Evolutionary conservation across 1,140 invertebrate species (phyloP).

Genomic region (Colletes latitarsis): DNA sequence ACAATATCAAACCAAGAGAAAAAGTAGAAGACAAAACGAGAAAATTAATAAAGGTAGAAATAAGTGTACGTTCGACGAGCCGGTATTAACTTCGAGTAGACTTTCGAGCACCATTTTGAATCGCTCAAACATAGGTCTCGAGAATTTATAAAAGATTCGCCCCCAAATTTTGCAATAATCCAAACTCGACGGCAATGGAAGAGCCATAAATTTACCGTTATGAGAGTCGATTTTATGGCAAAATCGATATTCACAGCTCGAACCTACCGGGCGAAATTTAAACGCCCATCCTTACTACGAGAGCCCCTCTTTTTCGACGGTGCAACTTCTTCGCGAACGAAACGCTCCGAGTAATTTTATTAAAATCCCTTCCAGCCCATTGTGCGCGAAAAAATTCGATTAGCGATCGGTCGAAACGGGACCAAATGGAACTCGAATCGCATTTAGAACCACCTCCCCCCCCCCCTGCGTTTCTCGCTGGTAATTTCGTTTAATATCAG

Average conservation of each 20-base stretch:
- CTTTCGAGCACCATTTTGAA: too few relatives aligned
- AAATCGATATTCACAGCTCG: background rate
- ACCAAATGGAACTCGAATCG: slow-evolving; percentile 36
- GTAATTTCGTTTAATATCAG: slow-evolving; percentile 51
- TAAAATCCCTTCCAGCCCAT: slow-evolving; percentile 38
- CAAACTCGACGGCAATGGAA: background rate
- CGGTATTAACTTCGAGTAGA: too few relatives aligned
- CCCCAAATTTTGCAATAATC: background rate
- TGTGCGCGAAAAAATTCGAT: slow-evolving; percentile 46
- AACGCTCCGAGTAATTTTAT: slow-evolving; percentile 34
- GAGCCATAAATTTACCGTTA: background rate
- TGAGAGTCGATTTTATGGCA: slow-evolving; percentile 1
- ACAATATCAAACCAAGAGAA: too few relatives aligned
- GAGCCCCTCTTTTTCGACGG: background rate
- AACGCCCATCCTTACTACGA: background rate
- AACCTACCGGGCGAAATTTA: background rate
- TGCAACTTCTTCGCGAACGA: background rate
- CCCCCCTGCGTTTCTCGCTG: background rate
- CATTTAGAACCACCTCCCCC: background rate
- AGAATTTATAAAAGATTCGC: background rate
- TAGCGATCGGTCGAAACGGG: slow-evolving; percentile 42
- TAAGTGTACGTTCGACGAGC: too few relatives aligned
- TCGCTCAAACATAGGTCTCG: background rate
- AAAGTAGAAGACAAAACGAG: too few relatives aligned
- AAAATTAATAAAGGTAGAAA: too few relatives aligned